These are phyloP conservation scores for Trichechus manatus DNA, from an alignment of 2,113 vertebrate species.

Conservation along the genomic window DNA sequence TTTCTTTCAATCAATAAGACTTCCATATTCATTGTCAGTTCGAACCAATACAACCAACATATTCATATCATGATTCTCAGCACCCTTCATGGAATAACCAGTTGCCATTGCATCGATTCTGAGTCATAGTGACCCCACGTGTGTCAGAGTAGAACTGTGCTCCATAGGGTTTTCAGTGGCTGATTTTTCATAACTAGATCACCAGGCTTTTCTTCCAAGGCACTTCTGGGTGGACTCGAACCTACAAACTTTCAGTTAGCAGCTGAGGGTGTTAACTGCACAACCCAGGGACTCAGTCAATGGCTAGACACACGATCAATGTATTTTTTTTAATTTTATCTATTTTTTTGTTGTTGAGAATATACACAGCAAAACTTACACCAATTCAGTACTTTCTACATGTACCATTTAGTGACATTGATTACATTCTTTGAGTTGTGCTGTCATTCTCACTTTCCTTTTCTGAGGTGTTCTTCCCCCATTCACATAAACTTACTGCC, in stretches of 20 bases:
- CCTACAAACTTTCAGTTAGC: neutral
- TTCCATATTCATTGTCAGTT: neutral
- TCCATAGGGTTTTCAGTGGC: neutral
- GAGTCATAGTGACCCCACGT: neutral
- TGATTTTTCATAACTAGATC: neutral
- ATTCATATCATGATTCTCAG: neutral
- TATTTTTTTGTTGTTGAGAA: neutral
- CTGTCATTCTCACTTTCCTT: neutral
- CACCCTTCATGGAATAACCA: neutral
- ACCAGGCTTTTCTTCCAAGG: neutral
- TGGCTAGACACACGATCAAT: neutral
- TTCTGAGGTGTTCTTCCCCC: too few species aligned
- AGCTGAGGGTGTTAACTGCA: neutral
- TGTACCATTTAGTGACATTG: neutral
- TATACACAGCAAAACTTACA: neutral
- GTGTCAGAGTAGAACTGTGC: neutral
- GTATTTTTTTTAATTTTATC: neutral
- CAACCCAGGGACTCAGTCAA: neutral
- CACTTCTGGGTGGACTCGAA: neutral
- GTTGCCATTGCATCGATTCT: neutral
- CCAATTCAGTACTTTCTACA: neutral
- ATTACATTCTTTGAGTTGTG: neutral
- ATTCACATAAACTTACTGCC: too few species aligned
- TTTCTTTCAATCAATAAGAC: conserved; percentile 13
- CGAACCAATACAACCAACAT: neutral